phyloP scores from a whole-genome alignment of 1,140 invertebrate genomes.

The Pseudomyrmex cubaensis region DNA sequence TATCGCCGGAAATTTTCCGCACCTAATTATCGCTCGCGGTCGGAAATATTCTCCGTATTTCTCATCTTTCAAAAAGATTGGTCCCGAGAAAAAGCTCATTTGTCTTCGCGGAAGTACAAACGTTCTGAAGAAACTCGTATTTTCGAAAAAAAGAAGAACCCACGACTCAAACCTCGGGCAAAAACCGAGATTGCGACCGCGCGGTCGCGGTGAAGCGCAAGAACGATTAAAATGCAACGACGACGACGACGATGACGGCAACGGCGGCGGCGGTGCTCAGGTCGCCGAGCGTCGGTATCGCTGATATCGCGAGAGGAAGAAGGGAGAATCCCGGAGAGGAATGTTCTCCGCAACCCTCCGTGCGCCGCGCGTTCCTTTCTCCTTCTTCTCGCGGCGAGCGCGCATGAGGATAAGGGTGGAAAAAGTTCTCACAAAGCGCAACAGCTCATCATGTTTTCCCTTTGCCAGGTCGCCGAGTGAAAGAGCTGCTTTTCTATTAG shows the following conservation, averaged over 20 bases:
- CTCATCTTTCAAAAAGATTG: background rate
- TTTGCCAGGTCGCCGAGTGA: conserved; percentile 71
- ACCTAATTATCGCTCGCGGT: background rate
- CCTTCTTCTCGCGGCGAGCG: conserved; percentile 22
- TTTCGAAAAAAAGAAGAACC: conserved; percentile 12
- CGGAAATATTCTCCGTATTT: background rate
- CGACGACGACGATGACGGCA: background rate
- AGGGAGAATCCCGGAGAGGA: background rate
- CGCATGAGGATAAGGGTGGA: background rate
- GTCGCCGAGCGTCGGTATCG: conserved; percentile 27
- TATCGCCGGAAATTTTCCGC: background rate
- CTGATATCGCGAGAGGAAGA: background rate
- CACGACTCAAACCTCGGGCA: background rate
- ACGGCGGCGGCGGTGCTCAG: background rate
- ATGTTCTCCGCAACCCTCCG: background rate
- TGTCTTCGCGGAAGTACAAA: conserved; percentile 17
- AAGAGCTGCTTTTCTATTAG: conserved; percentile 69
- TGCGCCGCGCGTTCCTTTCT: conserved; percentile 5
- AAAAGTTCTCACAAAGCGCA: conserved; percentile 74
- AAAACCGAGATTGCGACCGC: conserved; percentile 24
- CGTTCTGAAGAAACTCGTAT: background rate
- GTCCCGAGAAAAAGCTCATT: background rate
- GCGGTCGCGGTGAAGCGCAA: conserved; percentile 35
- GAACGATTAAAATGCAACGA: conserved; percentile 53
- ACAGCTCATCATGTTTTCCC: conserved; percentile 75